Conservation (phyloP, 2,113 vertebrate genomes). For the Lonchura striata region DNA sequence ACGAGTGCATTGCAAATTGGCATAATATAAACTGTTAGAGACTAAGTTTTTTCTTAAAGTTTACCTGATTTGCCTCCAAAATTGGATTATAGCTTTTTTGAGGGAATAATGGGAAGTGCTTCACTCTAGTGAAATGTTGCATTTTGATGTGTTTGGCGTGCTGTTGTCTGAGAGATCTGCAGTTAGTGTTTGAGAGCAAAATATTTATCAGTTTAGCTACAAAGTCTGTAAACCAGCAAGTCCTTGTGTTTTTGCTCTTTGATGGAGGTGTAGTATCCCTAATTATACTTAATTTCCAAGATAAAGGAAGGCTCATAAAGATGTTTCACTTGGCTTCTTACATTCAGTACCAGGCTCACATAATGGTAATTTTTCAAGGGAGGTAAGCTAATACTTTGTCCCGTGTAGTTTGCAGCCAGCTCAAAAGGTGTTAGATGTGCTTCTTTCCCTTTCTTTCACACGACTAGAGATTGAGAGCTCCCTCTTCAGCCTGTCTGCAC, state of each 20-base stretch:
- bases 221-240: not conserved
- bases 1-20: not conserved
- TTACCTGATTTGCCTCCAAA: not conserved
- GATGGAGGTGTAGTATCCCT: not conserved
- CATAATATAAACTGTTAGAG: not conserved
- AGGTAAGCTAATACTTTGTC: not conserved
- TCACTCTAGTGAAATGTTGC: not conserved
- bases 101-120: not conserved
- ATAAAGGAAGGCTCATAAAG: not conserved
- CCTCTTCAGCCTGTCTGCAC: slow-evolving; percentile 23
- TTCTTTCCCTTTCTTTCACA: not conserved
- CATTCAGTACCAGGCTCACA: not conserved
- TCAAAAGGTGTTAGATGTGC: not conserved
- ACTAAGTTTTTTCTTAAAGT: not conserved
- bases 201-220: not conserved
- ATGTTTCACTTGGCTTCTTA: not conserved
- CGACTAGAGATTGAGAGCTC: slow-evolving; percentile 6
- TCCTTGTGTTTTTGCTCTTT: not conserved
- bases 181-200: not conserved
- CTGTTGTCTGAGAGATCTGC: not conserved
- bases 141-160: not conserved
- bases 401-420: not conserved
- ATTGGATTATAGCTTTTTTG: not conserved
- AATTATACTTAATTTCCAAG: not conserved
- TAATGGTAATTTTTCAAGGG: not conserved